Evolutionary conservation across 2,797 vertebrate species (phyloP).

Genomic region (Ambastaia sidthimunki): DNA sequence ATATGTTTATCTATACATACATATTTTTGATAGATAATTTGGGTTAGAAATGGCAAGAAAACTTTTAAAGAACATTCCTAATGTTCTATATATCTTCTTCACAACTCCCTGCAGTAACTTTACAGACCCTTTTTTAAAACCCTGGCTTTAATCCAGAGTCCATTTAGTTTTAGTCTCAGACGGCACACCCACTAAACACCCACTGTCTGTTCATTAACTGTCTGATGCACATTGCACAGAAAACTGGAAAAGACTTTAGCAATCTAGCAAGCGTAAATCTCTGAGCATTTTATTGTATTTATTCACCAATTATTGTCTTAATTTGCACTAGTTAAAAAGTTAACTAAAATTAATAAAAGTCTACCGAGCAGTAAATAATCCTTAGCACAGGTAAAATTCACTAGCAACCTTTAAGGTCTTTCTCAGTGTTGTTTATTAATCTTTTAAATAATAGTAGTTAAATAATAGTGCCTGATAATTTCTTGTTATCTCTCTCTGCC

Average conservation of each 20-base stretch:
- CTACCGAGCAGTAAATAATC: not conserved
- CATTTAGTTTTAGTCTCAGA: slow-evolving; percentile 9
- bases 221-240: not conserved
- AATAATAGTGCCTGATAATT: not conserved
- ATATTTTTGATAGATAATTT: too few relatives aligned
- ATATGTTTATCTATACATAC: too few relatives aligned
- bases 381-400: not conserved
- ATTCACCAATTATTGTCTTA: not conserved
- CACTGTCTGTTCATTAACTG: not conserved
- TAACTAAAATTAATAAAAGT: not conserved
- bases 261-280: not conserved
- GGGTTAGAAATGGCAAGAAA: too few relatives aligned
- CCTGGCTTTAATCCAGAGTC: not conserved
- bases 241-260: not conserved
- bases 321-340: not conserved
- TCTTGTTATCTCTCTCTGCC: not conserved
- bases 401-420: not conserved
- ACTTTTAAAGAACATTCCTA: too few relatives aligned
- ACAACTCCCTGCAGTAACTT: not conserved
- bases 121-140: not conserved
- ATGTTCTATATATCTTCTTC: not conserved
- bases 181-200: not conserved
- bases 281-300: not conserved
- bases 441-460: not conserved
- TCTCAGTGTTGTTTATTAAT: not conserved